Percentiles rank a stretch among this genome's conserved stretches.
These are phyloP conservation scores for Aphrocallistes beatrix DNA, from an alignment of 37 sponge, comb jelly and placozoan genomes.

Conservation along the genomic window DNA sequence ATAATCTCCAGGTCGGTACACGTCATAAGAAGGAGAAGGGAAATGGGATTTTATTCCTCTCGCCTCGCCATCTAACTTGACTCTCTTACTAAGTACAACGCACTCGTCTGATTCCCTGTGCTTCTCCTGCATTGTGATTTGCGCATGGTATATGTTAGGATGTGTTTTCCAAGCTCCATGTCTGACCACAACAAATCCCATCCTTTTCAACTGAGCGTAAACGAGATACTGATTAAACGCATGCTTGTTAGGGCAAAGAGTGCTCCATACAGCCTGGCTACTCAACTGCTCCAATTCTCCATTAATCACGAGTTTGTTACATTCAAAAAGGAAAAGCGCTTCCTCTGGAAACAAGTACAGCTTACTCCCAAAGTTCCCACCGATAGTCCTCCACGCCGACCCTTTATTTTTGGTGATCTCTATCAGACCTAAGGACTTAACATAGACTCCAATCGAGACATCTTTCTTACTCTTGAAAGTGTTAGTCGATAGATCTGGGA, in stretches of 20 bases:
- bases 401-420: neutral
- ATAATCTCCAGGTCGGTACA: neutral
- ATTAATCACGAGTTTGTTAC: neutral
- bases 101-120: neutral
- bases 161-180: neutral
- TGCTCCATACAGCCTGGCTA: neutral
- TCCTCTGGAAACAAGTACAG: constrained; percentile 2
- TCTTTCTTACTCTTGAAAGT: neutral
- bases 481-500: neutral
- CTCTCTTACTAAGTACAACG: no score
- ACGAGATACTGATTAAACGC: neutral
- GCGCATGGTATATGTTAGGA: neutral
- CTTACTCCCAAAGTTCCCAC: neutral
- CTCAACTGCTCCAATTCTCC: neutral
- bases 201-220: constrained; percentile 12
- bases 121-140: neutral
- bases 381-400: neutral
- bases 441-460: neutral
- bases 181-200: neutral
- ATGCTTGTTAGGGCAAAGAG: neutral
- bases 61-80: neutral
- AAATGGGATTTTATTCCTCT: neutral
- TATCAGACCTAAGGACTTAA: neutral
- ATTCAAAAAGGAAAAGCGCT: constrained; percentile 10
- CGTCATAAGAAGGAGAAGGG: neutral